Evolutionary conservation across 1,140 invertebrate species (phyloP), one percentile per base, ranked within the genome.

Genomic region (Arctopsyche grandis): DNA sequence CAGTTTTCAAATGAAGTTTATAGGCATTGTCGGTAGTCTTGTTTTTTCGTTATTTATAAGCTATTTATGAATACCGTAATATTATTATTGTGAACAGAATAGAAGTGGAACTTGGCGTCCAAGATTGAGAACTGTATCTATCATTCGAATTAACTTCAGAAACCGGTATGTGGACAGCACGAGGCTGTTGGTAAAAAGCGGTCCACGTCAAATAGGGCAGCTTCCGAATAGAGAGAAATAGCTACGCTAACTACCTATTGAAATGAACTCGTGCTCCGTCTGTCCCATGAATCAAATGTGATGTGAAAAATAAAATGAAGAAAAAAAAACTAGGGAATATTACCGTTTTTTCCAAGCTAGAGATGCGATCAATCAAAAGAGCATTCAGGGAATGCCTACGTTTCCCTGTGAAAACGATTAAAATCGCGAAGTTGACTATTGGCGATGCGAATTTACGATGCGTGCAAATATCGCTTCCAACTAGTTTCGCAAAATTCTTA

Each of bases 201-300:
- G 75, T 69, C 66, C 75, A 77, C 60, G 60, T 77, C 75, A 77
- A 77, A 77, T 77, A 77, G 75, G 75, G 75, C 75, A 66, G 58
- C 75, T 69, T 66, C 75, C 63, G 75, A 77, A 43, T 21, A 10
- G n/a, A 48, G n/a, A 48, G 69, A 75, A 75, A 75, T 75, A 75
- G 69, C 24, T 43, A 43, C 9, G 26, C 69, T 70, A 29, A 70
- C 69, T 70, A 70, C 22, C 70, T 22, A 56, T 74, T 26, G 44
- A 74, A 74, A 46, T 19, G 69, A 22, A 38, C 69, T 71, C 69
- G 69, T 71, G 69, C 69, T 46, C 26, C 38, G 44, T 52, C 12
- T 66, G 24, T 66, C 60, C 60, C 60, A 66, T 66, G 60, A 70
- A 70, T 70, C 38, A 70, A 52, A 52, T 52, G 48, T 10, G 12